Evolutionary conservation across 2,888 invertebrate genomes (phyloP), one percentile per base, ranked within the genome.

Genomic region (Ceraclea dissimilis): DNA sequence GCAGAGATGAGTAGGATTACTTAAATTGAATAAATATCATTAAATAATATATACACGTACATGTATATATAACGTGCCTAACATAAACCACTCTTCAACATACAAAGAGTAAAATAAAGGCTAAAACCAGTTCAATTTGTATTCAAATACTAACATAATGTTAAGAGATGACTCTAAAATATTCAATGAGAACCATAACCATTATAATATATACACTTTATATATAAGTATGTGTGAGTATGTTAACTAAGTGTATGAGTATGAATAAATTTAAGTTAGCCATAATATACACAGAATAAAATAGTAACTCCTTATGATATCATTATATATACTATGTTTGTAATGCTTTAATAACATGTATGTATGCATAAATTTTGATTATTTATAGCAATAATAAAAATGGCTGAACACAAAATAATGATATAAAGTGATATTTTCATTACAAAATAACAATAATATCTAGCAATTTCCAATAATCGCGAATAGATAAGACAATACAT

Each of bases 361-460:
- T 16, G 11, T 16, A 39, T 39, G 16, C 39, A n/a, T 39, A 39
- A 39, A 8, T 8, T 39, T 39, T 39, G 39, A 39, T 39, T 39
- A 39, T 39, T 39, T 39, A 39, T 39, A 39, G 39, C 39, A 39
- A 39, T 16, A 39, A 39, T 39, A 39, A 39, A 39, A 39, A 39
- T 39, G 39, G 39, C 39, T 39, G 39, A 39, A 39, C 39, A 39
- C n/a, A n/a, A n/a, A n/a, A n/a, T 39, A 39, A 39, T 39, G 13
- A 8, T 26, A 39, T 39, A n/a, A 39, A 8, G 4, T 39, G 5
- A 39, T 39, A 39, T 39, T 39, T 39, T 39, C 13, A n/a, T 39
- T 8, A 31, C 31, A 31, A 31, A 8, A 31, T n/a, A 39, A 39
- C 16, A 39, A 39, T 13, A 16, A 16, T 13, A 26, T 26, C 10